phyloP scores from a whole-genome alignment of 2,888 invertebrate genomes.

The Branchinecta sandiegonensis region DNA sequence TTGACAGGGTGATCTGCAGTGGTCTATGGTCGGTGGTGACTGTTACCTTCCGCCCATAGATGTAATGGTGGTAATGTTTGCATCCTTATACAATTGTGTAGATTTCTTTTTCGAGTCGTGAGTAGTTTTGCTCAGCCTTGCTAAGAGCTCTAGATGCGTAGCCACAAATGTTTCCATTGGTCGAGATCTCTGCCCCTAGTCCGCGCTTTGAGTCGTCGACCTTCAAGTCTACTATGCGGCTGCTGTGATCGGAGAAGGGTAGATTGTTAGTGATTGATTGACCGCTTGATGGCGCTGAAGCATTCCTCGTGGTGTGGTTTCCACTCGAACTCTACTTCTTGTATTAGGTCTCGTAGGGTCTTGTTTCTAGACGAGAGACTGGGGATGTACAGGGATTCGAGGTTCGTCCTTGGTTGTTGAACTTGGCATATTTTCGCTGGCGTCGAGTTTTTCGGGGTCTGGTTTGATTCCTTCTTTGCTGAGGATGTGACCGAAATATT shows the following conservation, averaged over 20 bases:
- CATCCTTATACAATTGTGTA: neutral
- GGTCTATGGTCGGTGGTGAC: neutral
- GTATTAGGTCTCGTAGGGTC: too few species aligned
- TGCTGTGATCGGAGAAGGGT: neutral
- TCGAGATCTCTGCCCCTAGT: constrained; percentile 5
- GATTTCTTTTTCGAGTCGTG: neutral
- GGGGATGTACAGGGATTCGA: too few species aligned
- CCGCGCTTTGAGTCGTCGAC: neutral
- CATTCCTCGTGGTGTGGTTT: too few species aligned
- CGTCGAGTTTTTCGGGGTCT: too few species aligned
- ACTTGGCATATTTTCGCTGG: too few species aligned
- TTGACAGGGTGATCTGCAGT: neutral
- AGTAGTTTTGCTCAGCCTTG: constrained; percentile 10
- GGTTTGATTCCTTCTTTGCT: too few species aligned
- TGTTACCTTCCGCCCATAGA: neutral
- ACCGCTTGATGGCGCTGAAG: too few species aligned
- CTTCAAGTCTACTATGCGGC: neutral
- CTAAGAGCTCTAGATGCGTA: neutral
- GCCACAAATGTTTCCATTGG: neutral
- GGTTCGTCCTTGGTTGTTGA: too few species aligned
- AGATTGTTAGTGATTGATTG: neutral
- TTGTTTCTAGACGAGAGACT: too few species aligned
- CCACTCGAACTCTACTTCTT: too few species aligned
- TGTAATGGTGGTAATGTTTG: constrained; percentile 4
- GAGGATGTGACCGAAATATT: too few species aligned